Evolutionary conservation across 35 echinoderm and acorn worm genomes (phyloP), one percentile per base, ranked within the genome.

Genomic region (Hemicentrotus pulcherrimus): DNA sequence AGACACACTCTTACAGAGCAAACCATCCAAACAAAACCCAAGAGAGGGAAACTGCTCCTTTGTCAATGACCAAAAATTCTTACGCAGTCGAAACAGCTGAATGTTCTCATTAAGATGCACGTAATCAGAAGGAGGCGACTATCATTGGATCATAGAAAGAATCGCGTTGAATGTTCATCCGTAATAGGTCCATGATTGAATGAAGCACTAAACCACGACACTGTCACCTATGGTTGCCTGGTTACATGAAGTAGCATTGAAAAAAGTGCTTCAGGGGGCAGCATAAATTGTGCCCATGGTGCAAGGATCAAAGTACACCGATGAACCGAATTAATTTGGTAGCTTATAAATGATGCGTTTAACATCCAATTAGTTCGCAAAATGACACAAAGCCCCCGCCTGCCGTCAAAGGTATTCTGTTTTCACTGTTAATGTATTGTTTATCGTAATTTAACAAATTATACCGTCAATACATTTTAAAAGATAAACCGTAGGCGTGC

Each of bases 331-430:
- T 78, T 78, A 22, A 78, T 78, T 78, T 78, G 28, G 65, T 78
- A 78, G 65, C 65, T 78, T 78, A 78, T 78, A 78, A 78, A 78
- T 28, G 65, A 78, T 78, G 65, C 65, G 65, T 78, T 78, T n/a
- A 78, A 78, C 65, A 78, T 78, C 19, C 65, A 78, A 78, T 78
- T 78, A 78, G 65, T 78, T 28, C 22, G 5, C 22, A 28, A 59
- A 70, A 78, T 78, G 65, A 78, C 65, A 78, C 65, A 78, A 78
- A 78, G 65, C 19, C 24, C 65, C 65, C 65, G 65, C 19, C 65
- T 78, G 65, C 65, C 65, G 65, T 78, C 65, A 78, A 78, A 78
- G 22, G 24, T 28, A 78, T 28, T 78, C 19, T 78, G 6, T n/a
- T 78, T 78, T 78, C 65, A 22, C 65, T n/a, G 28, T n/a, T 78